These are phyloP conservation scores for Hydrotaea diabolus DNA, from an alignment of 2,888 invertebrate species.

Conservation along the genomic window DNA sequence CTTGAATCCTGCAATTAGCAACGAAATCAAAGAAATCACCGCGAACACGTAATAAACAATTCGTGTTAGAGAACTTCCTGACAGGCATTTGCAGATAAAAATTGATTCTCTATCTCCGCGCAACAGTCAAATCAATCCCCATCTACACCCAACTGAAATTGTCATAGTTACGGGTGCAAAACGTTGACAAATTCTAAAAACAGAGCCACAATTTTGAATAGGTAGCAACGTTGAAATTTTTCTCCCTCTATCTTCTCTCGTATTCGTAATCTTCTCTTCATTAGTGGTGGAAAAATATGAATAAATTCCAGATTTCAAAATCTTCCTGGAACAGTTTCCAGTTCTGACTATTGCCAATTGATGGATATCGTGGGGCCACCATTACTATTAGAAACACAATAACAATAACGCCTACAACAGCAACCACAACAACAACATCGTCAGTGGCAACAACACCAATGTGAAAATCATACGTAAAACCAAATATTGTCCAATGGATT, in stretches of 20 bases:
- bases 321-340: conserved; percentile 1
- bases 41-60: too few relatives aligned
- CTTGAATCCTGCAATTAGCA: too few relatives aligned
- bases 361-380: not conserved
- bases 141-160: too few relatives aligned
- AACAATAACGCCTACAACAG: conserved; percentile 15
- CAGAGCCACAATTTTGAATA: not conserved
- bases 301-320: conserved; percentile 16
- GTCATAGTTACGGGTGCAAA: too few relatives aligned
- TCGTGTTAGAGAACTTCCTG: too few relatives aligned
- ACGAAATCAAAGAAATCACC: too few relatives aligned
- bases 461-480: conserved; percentile 26
- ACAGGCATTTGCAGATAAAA: too few relatives aligned
- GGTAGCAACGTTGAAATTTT: not conserved
- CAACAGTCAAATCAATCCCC: too few relatives aligned
- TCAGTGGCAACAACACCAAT: not conserved
- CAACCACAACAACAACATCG: not conserved
- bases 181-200: too few relatives aligned
- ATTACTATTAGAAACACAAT: conserved; percentile 4
- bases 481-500: conserved; percentile 29
- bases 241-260: not conserved
- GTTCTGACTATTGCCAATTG: not conserved
- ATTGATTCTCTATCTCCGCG: too few relatives aligned
- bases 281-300: conserved; percentile 1
- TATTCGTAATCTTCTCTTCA: not conserved